phyloP scores from a whole-genome alignment of 2,888 invertebrate genomes.

The Chloromyia formosa region DNA sequence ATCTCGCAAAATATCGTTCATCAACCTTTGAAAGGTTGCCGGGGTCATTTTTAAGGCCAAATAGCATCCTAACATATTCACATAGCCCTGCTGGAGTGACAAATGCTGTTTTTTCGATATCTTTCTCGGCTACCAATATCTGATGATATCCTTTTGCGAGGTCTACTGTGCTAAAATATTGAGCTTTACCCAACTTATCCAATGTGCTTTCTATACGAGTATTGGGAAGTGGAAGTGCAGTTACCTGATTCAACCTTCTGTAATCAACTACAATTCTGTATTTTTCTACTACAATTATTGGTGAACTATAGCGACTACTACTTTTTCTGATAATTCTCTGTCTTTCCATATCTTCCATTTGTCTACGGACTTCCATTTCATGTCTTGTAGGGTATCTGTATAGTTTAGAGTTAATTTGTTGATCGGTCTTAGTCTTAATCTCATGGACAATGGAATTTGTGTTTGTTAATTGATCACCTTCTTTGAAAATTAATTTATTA shows the following conservation, averaged over 20 bases:
- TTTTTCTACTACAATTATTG: conserved; percentile 47
- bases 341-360: conserved; percentile 45
- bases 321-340: conserved; percentile 47
- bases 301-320: conserved; percentile 45
- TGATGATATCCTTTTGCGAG: conserved; percentile 47
- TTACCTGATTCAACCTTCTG: conserved; percentile 48
- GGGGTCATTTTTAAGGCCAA: conserved; percentile 47
- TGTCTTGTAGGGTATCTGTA: conserved; percentile 46
- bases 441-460: conserved; percentile 41
- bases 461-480: conserved; percentile 44
- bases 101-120: conserved; percentile 49
- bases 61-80: conserved; percentile 46
- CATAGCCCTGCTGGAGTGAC: conserved; percentile 43
- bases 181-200: conserved; percentile 46
- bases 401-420: conserved; percentile 47
- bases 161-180: conserved; percentile 48
- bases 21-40: conserved; percentile 46
- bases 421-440: conserved; percentile 44
- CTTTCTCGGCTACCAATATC: conserved; percentile 44
- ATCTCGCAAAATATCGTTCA: conserved; percentile 44
- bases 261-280: conserved; percentile 49
- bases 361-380: conserved; percentile 36
- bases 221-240: conserved; percentile 47
- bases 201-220: conserved; percentile 45
- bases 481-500: conserved; percentile 47